These are phyloP conservation scores for Channa argus DNA, from an alignment of 2,113 vertebrate genomes.

Conservation along the genomic window DNA sequence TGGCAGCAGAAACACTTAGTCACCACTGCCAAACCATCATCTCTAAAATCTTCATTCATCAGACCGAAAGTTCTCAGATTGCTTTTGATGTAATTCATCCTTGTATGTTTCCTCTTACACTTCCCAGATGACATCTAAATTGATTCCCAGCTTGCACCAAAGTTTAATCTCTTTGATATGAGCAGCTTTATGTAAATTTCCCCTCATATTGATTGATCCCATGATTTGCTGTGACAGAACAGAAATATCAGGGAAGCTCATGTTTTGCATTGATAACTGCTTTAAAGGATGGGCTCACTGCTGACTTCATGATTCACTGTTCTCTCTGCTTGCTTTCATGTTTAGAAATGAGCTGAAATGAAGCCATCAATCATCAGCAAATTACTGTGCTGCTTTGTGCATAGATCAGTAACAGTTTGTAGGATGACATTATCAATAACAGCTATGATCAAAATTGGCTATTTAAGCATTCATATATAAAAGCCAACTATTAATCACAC, in stretches of 20 bases:
- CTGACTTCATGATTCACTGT: slow-evolving; percentile 29
- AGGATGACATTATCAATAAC: slow-evolving; percentile 26
- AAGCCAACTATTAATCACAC: slow-evolving; percentile 23
- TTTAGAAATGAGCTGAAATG: slow-evolving; percentile 51
- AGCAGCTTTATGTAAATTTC: slow-evolving; percentile 59
- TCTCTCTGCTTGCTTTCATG: slow-evolving; percentile 27
- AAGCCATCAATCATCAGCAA: slow-evolving; percentile 64
- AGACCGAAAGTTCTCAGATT: slow-evolving; percentile 24
- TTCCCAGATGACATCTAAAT: slow-evolving; percentile 53
- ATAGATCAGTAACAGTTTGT: slow-evolving; percentile 39
- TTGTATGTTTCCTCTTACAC: slow-evolving; percentile 23
- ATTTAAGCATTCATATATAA: slow-evolving; percentile 22
- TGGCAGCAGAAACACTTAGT: neutral
- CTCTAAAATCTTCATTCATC: slow-evolving; percentile 25
- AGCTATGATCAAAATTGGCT: slow-evolving; percentile 20
- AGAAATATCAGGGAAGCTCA: slow-evolving; percentile 48
- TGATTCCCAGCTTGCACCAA: slow-evolving; percentile 36
- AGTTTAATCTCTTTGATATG: slow-evolving; percentile 67
- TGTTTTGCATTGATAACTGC: slow-evolving; percentile 56
- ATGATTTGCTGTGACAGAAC: slow-evolving; percentile 73
- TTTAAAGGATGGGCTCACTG: slow-evolving; percentile 25
- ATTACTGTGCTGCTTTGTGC: slow-evolving; percentile 28
- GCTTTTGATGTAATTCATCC: slow-evolving; percentile 42
- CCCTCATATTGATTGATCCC: slow-evolving; percentile 50
- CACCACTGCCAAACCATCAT: slow-evolving; percentile 2